Evolutionary conservation across 2,888 invertebrate species (phyloP), one percentile per base, ranked within the genome.

Genomic region (Lasioglossum zephyrum): DNA sequence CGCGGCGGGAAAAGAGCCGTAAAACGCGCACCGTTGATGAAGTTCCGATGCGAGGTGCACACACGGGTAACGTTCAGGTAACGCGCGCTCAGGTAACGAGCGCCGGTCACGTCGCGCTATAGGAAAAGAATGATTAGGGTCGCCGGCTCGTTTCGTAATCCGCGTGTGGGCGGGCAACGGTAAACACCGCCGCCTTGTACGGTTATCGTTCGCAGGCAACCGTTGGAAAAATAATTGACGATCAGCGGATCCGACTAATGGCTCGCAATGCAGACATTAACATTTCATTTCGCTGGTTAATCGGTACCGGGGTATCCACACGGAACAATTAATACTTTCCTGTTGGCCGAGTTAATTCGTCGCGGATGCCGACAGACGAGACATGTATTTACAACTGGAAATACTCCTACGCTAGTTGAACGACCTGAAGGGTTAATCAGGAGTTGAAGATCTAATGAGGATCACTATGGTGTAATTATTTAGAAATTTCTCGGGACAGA

Each of bases 61-160:
- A 26, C 31, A 31, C 31, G 26, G 9, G n/a, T 31, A 60, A 74
- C 73, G 69, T 22, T 53, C 77, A 41, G 22, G 13, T 26, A 60
- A 60, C 60, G 60, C 26, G 66, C 6, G 18, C 66, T 8, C 66
- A 36, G 66, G 22, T 36, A 69, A 69, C 78, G 84, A 39, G 74
- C 18, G 8, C 31, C 63, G 31, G 31, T 63, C 63, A 31, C 63
- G 63, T 63, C 0, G 31, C 31, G 8, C 63, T 31, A 31, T 31
- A 63, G 53, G n/a, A 79, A 82, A 85, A 79, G 75, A 63, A 73
- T 79, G 57, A 31, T 72, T 75, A 44, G 18, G 47, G 57, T 69
- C 69, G 41, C 49, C 39, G 49, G 26, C 18, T 57, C 60, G 72
- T 79, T 79, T 76, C 57, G 49, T 77, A 76, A 82, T 57, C 63